A percentile compares a stretch with the other conserved stretches of the same genome.
These are phyloP conservation scores for Lerista edwardsae DNA, from an alignment of 2,797 vertebrate species.

Conservation along the genomic window DNA sequence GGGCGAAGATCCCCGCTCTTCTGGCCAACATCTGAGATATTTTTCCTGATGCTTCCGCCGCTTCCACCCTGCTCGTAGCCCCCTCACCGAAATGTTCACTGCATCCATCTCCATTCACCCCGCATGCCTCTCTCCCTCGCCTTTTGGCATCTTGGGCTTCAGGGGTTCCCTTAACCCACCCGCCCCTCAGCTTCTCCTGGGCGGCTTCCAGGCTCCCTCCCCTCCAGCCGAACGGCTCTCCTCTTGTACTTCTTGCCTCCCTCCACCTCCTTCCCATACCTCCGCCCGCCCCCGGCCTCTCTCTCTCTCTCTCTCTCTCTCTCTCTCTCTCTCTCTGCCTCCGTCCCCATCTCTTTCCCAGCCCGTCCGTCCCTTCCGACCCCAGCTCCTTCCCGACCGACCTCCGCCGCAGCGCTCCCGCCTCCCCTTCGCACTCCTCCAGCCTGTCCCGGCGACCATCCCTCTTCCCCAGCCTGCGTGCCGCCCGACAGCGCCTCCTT, in stretches of 20 bases:
- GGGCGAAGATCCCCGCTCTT: accelerated
- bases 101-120: neutral
- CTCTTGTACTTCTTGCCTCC: too few species aligned
- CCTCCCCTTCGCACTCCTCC: neutral
- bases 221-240: too few species aligned
- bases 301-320: neutral
- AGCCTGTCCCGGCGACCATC: neutral
- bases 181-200: too few species aligned
- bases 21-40: too few species aligned
- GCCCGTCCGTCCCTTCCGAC: neutral
- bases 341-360: too few species aligned
- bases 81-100: neutral
- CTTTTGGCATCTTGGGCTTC: neutral
- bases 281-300: too few species aligned
- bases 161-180: neutral
- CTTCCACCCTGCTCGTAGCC: too few species aligned
- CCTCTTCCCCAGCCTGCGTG: neutral
- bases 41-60: neutral
- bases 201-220: neutral
- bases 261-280: neutral
- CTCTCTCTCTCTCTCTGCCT: neutral
- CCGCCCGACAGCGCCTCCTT: neutral
- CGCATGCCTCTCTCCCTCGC: too few species aligned
- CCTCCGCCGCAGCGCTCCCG: too few species aligned
- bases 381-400: too few species aligned